Conservation (phyloP, 2,113 vertebrate genomes). For the Platysteira castanea region DNA sequence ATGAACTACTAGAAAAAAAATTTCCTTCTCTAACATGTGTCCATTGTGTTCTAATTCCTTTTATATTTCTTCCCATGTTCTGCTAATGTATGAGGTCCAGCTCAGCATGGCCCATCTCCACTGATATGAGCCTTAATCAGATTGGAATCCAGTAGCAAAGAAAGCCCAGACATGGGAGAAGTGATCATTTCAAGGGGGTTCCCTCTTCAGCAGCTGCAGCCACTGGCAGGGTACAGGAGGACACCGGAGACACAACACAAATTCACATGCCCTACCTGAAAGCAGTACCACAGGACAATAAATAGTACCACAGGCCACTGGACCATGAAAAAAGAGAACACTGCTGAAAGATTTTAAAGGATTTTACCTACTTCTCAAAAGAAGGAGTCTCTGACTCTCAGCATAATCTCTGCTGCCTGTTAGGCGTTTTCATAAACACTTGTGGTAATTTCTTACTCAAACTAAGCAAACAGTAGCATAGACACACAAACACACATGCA, state of each 20-base stretch:
- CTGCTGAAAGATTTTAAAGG: neutral
- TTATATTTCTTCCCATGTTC: neutral
- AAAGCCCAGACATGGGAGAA: neutral
- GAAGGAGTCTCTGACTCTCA: neutral
- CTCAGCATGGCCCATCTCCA: neutral
- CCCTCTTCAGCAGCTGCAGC: neutral
- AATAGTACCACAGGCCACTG: neutral
- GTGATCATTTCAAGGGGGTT: neutral
- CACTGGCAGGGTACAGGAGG: neutral
- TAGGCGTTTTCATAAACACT: neutral
- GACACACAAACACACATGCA: neutral
- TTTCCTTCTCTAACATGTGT: neutral
- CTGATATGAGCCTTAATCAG: neutral
- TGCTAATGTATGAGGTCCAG: neutral
- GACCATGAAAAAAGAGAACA: neutral
- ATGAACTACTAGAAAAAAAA: neutral
- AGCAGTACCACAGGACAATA: neutral
- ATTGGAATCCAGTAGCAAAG: neutral
- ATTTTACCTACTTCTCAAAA: neutral
- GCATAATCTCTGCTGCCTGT: neutral
- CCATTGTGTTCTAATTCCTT: neutral
- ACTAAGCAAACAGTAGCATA: neutral
- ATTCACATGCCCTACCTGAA: neutral
- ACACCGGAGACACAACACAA: neutral
- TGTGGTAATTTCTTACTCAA: neutral